Conservation (phyloP, 2,797 vertebrate genomes). For the Schizothorax lantsangensis region DNA sequence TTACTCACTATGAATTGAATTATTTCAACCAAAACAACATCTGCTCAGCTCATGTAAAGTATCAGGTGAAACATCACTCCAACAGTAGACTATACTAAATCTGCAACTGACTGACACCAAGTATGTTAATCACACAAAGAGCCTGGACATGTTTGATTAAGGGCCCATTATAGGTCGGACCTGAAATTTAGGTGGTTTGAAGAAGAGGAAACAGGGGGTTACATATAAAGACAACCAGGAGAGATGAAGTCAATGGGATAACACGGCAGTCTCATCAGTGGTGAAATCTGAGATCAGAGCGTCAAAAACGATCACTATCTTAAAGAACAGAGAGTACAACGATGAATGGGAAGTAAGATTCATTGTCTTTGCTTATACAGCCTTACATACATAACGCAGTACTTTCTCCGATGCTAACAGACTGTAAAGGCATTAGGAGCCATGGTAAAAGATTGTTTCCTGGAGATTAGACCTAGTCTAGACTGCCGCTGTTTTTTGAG, state of each 20-base stretch:
- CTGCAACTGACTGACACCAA: neutral
- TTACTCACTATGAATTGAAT: neutral
- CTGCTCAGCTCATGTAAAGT: slow-evolving; percentile 20
- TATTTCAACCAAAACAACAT: slow-evolving; percentile 40
- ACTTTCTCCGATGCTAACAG: slow-evolving; percentile 3
- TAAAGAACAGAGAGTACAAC: slow-evolving; percentile 44
- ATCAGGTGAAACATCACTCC: slow-evolving; percentile 13
- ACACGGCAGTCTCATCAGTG: slow-evolving; percentile 48
- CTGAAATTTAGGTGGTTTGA: slow-evolving; percentile 35
- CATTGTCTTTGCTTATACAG: neutral
- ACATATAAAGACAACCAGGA: slow-evolving; percentile 45
- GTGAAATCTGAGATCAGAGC: slow-evolving; percentile 45
- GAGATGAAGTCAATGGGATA: slow-evolving; percentile 38
- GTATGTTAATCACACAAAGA: slow-evolving; percentile 14
- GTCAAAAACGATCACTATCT: slow-evolving; percentile 36
- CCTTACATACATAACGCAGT: neutral
- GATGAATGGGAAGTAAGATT: slow-evolving; percentile 3
- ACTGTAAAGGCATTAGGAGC: slow-evolving; percentile 25
- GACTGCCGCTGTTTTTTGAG: neutral
- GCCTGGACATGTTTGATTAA: slow-evolving; percentile 2
- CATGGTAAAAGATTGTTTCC: slow-evolving; percentile 23
- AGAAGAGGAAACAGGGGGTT: slow-evolving; percentile 43
- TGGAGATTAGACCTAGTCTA: slow-evolving; percentile 18
- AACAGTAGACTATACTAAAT: neutral
- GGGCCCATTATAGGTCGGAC: neutral